These are phyloP conservation scores for Gymnoscelis rufifasciata DNA, from an alignment of 2,888 invertebrate genomes.

Conservation along the genomic window DNA sequence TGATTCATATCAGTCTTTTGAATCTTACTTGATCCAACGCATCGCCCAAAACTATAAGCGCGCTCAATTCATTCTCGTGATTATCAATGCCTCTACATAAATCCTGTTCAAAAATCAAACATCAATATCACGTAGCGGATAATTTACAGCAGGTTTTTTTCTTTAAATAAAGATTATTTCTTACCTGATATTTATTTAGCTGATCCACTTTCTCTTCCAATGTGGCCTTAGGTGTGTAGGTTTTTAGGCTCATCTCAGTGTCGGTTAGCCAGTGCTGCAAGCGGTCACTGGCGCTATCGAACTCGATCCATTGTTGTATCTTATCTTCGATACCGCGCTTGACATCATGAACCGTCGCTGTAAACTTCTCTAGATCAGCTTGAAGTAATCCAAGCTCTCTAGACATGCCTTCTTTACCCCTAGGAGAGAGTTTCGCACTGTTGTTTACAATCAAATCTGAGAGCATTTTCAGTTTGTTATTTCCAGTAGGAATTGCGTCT, in stretches of 20 bases:
- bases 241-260: slow-evolving; percentile 91
- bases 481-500: slow-evolving; percentile 87
- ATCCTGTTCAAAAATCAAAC: slow-evolving; percentile 80
- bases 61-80: slow-evolving; percentile 84
- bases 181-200: slow-evolving; percentile 92
- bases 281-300: slow-evolving; percentile 90
- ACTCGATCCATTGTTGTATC: slow-evolving; percentile 94
- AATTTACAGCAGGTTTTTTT: not conserved
- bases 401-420: slow-evolving; percentile 91
- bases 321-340: slow-evolving; percentile 89
- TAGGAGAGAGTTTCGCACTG: slow-evolving; percentile 84
- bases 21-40: slow-evolving; percentile 90
- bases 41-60: slow-evolving; percentile 86
- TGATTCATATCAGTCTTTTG: slow-evolving; percentile 38
- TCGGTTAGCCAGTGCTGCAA: slow-evolving; percentile 91
- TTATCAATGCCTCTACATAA: slow-evolving; percentile 86
- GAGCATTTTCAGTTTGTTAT: slow-evolving; percentile 86
- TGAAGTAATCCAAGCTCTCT: slow-evolving; percentile 87
- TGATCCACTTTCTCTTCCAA: slow-evolving; percentile 95
- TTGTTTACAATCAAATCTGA: slow-evolving; percentile 86
- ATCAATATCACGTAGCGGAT: slow-evolving; percentile 33
- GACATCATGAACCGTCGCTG: slow-evolving; percentile 86
- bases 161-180: slow-evolving; percentile 28
- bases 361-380: slow-evolving; percentile 91
- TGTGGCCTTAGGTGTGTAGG: slow-evolving; percentile 89